Evolutionary conservation across 2,888 invertebrate genomes (phyloP).

Genomic region (Tanytarsus gracilentus): DNA sequence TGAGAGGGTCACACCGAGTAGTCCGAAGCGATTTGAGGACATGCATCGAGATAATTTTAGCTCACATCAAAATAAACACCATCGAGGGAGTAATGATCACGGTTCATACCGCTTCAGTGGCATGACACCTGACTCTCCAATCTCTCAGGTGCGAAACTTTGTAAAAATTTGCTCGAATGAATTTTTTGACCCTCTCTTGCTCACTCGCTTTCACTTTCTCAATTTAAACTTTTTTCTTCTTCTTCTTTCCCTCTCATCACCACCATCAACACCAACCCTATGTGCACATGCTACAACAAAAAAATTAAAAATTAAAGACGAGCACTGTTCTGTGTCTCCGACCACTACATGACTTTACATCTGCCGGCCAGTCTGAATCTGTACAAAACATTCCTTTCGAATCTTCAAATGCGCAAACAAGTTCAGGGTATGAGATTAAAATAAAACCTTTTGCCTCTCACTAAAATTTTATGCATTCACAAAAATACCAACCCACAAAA

Average conservation of each 20-base stretch:
- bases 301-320: slow-evolving; percentile 34
- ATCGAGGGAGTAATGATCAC: slow-evolving; percentile 22
- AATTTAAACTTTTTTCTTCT: slow-evolving; percentile 4
- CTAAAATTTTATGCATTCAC: not conserved
- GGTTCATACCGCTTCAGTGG: slow-evolving; percentile 27
- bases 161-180: slow-evolving; percentile 30
- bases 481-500: too few species aligned
- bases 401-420: slow-evolving; percentile 31
- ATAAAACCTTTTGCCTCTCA: slow-evolving; percentile 1
- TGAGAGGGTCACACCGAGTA: slow-evolving; percentile 20
- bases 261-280: too few species aligned
- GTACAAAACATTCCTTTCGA: slow-evolving; percentile 38
- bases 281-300: too few species aligned
- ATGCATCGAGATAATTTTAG: slow-evolving; percentile 16
- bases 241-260: not conserved
- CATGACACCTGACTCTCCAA: slow-evolving; percentile 43
- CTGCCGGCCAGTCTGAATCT: slow-evolving; percentile 38
- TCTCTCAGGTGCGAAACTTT: too few species aligned
- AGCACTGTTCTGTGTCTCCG: slow-evolving; percentile 40
- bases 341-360: slow-evolving; percentile 40
- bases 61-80: slow-evolving; percentile 6
- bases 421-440: slow-evolving; percentile 34
- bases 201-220: too few species aligned
- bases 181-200: not conserved
- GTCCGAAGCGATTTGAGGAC: slow-evolving; percentile 20